Conservation (phyloP, 2,113 vertebrate genomes). For the Limnothrissa miodon region DNA sequence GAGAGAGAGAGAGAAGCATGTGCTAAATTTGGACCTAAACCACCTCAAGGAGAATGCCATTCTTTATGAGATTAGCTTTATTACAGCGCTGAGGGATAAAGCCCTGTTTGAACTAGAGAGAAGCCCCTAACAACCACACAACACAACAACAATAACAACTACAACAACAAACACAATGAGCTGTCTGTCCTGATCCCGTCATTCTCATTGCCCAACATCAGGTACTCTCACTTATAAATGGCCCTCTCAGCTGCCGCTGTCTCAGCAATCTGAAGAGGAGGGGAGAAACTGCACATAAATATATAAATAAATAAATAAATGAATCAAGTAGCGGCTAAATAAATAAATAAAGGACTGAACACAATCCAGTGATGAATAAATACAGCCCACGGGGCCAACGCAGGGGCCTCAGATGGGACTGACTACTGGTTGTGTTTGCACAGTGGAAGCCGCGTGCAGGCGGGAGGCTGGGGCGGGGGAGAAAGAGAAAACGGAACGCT, state of each 20-base stretch:
- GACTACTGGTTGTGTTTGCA: background rate
- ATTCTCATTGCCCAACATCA: background rate
- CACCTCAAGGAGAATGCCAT: constrained; percentile 25
- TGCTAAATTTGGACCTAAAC: constrained; percentile 1
- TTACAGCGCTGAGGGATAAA: background rate
- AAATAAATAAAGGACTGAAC: background rate
- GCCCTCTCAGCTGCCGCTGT: background rate
- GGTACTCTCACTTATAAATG: background rate
- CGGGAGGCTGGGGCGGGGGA: background rate
- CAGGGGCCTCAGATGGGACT: background rate
- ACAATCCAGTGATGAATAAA: background rate
- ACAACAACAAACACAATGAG: background rate
- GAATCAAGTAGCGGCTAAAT: background rate
- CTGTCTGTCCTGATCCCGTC: background rate
- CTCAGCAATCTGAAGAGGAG: background rate
- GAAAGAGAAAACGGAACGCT: background rate
- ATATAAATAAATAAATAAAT: background rate
- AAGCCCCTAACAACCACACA: background rate
- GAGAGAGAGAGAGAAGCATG: background rate
- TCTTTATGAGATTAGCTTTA: constrained; percentile 11
- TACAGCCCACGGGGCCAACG: background rate
- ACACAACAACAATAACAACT: background rate
- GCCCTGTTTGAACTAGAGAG: background rate
- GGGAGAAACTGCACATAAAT: background rate
- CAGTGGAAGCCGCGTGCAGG: background rate